Conservation (phyloP, 2,888 invertebrate genomes). For the Ochlodes sylvanus region DNA sequence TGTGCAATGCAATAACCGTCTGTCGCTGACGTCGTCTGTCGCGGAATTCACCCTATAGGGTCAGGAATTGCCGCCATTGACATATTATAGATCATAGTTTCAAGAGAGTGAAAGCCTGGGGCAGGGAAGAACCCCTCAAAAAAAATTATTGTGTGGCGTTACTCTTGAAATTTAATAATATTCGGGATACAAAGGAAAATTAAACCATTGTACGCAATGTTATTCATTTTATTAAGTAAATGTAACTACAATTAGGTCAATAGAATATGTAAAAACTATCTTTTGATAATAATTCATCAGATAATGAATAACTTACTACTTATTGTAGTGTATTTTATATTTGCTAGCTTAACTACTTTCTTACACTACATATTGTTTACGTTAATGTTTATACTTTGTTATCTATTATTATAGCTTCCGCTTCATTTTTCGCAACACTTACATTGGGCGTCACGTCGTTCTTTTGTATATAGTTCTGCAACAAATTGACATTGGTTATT, state of each 20-base stretch:
- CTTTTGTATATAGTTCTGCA: constrained; percentile 64
- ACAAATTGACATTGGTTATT: constrained; percentile 40
- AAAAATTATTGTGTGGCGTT: too few species aligned
- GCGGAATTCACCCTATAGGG: too few species aligned
- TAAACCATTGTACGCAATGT: neutral
- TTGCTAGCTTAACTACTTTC: constrained; percentile 12
- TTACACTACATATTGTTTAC: constrained; percentile 25
- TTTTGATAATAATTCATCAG: constrained; percentile 16
- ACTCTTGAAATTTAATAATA: too few species aligned
- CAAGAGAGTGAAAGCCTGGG: too few species aligned
- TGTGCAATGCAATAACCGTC: too few species aligned
- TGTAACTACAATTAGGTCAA: constrained; percentile 21
- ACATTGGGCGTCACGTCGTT: constrained; percentile 50
- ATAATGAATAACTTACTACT: constrained; percentile 1
- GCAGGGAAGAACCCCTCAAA: too few species aligned
- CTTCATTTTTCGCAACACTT: constrained; percentile 62
- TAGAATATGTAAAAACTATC: constrained; percentile 31
- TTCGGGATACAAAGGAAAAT: too few species aligned
- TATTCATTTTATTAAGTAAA: constrained; percentile 27
- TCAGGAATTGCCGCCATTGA: too few species aligned
- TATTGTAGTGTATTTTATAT: constrained; percentile 4
- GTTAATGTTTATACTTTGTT: constrained; percentile 38
- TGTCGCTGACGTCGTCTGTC: too few species aligned
- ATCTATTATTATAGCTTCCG: constrained; percentile 63
- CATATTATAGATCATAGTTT: too few species aligned